Conservation (phyloP, 2,888 invertebrate genomes). For the Mechanitis messenoides region DNA sequence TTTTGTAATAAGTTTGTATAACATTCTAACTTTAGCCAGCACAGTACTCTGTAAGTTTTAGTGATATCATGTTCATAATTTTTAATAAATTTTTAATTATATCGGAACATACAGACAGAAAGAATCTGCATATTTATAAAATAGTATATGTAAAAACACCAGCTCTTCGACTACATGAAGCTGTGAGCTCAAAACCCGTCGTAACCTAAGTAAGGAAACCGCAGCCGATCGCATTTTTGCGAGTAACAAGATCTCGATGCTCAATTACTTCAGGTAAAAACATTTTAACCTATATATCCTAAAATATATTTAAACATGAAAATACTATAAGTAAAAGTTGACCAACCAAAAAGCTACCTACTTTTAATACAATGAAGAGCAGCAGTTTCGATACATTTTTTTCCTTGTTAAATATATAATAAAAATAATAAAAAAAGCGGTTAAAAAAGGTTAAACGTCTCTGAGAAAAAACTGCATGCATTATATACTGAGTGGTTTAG, state of each 20-base stretch:
- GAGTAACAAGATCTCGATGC: constrained; percentile 48
- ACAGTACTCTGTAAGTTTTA: too few relatives aligned
- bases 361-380: not conserved
- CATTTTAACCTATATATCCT: constrained; percentile 3
- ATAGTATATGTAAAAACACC: too few relatives aligned
- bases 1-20: too few relatives aligned
- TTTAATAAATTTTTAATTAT: too few relatives aligned
- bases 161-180: not conserved
- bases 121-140: too few relatives aligned
- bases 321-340: not conserved
- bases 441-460: not conserved
- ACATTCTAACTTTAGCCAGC: too few relatives aligned
- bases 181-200: constrained; percentile 45
- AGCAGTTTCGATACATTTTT: too few relatives aligned
- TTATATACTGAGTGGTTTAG: too few relatives aligned
- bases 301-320: not conserved
- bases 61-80: too few relatives aligned
- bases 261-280: constrained; percentile 26
- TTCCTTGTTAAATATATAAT: not conserved
- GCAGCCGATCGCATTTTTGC: constrained; percentile 53
- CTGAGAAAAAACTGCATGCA: too few relatives aligned
- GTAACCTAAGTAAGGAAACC: constrained; percentile 44
- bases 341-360: not conserved
- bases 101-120: too few relatives aligned
- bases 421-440: too few relatives aligned